Evolutionary conservation across 2,888 invertebrate genomes (phyloP), one percentile per base, ranked within the genome.

Genomic region (Dilophus febrilis): DNA sequence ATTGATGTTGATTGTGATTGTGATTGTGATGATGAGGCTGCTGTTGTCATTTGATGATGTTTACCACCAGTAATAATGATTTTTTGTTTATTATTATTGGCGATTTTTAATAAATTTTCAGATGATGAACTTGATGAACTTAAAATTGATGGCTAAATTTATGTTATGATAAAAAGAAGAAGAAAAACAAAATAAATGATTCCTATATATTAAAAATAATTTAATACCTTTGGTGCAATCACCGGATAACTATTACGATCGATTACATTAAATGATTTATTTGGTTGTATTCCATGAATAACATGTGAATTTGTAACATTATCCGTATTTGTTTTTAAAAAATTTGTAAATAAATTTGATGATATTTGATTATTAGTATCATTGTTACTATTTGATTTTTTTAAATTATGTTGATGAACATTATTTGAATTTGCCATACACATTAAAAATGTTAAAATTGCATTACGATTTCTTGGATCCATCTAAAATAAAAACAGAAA

Each of bases 401-500:
- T 22, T 22, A 8, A 4, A 22, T 22, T 22, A n/a, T n/a, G n/a
- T n/a, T n/a, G n/a, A n/a, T n/a, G n/a, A n/a, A n/a, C n/a, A 8
- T 33, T 37, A 1, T 33, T 27, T 16, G 17, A 31, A 17, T 40
- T n/a, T 30, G 40, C 40, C 40, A 40, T 37, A 16, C 30, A 50
- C 35, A 50, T 53, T 34, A 75, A 55, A 43, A 75, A 59, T 32
- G 66, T 61, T 46, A 74, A 49, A 12, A 77, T 59, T 26, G 72
- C 68, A 41, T 68, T 68, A 46, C 74, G 64, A 52, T 76, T 71
- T 48, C 71, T 70, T 41, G 75, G 55, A 35, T 76, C 64, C 46
- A 70, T 66, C 71, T 73, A 16, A 12, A 40, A 26, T 5, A 33
- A 33, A 13, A 33, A 33, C 17, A 33, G 12, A 31, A 13, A 30